These are phyloP conservation scores for Papilio polytes DNA, from an alignment of 1,140 invertebrate genomes.

Conservation along the genomic window DNA sequence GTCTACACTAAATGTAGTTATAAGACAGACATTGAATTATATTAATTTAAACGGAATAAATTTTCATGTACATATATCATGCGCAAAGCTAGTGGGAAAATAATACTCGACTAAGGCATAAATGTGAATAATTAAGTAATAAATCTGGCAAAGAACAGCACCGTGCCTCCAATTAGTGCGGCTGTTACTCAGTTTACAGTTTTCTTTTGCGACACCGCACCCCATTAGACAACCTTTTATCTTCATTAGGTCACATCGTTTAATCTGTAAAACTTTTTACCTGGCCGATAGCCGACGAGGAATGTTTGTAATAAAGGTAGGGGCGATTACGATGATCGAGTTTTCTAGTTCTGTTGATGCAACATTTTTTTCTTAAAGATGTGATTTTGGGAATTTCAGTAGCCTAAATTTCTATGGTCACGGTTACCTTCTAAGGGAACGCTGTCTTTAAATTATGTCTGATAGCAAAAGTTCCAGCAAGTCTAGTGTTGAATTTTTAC, in stretches of 20 bases:
- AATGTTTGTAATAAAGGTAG: conserved; percentile 18
- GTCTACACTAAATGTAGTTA: neutral
- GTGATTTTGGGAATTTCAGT: too few relatives aligned
- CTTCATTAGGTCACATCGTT: conserved; percentile 56
- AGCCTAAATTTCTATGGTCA: too few relatives aligned
- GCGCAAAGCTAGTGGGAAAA: conserved; percentile 35
- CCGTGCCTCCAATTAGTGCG: conserved; percentile 51
- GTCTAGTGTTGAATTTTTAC: too few relatives aligned
- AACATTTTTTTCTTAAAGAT: too few relatives aligned
- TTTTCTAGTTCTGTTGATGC: neutral
- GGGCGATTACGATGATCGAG: neutral
- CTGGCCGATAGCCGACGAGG: conserved; percentile 29
- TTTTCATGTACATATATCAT: conserved; percentile 39
- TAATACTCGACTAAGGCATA: conserved; percentile 37
- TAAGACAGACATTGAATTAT: neutral
- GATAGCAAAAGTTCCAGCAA: too few relatives aligned
- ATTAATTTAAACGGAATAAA: conserved; percentile 24
- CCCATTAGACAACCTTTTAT: conserved; percentile 58
- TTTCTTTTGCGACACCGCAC: conserved; percentile 51
- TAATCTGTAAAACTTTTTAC: conserved; percentile 58
- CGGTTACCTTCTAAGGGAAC: too few relatives aligned
- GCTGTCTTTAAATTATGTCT: too few relatives aligned
- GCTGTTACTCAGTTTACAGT: conserved; percentile 44
- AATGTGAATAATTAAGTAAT: conserved; percentile 51
- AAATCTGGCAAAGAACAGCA: conserved; percentile 50